A percentile compares a stretch with the other conserved stretches of the same genome.
Evolutionary conservation across 2,113 vertebrate genomes (phyloP).

Genomic region (Corythornis vintsioides): DNA sequence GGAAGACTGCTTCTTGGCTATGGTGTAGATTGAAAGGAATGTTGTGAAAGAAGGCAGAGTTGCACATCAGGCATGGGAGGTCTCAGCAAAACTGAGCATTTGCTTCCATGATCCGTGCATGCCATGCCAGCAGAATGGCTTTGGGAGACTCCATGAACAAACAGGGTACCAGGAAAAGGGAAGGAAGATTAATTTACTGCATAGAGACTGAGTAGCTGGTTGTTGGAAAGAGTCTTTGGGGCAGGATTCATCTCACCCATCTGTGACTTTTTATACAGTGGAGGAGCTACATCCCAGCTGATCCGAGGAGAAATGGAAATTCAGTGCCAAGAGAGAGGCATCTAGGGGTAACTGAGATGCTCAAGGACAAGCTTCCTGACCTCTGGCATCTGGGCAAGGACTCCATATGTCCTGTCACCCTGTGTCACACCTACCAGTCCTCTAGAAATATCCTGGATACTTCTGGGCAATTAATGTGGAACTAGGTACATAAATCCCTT

Average conservation of each 20-base stretch:
- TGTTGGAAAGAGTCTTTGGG: neutral
- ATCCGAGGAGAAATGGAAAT: neutral
- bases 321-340: neutral
- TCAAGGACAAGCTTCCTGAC: neutral
- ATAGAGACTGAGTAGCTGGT: neutral
- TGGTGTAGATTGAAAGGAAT: neutral
- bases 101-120: fast-evolving
- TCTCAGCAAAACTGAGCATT: neutral
- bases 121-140: neutral
- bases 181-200: neutral
- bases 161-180: neutral
- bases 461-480: neutral
- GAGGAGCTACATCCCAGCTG: neutral
- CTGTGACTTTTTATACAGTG: neutral
- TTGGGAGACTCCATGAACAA: neutral
- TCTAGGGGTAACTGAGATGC: neutral
- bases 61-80: neutral
- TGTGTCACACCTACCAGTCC: neutral
- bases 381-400: neutral
- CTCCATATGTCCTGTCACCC: neutral
- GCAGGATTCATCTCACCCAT: neutral
- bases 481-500: neutral
- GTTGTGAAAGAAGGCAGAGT: neutral
- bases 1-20: neutral
- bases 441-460: neutral